phyloP scores from a whole-genome alignment of 2,113 vertebrate species.

The Pelusios castaneus region DNA sequence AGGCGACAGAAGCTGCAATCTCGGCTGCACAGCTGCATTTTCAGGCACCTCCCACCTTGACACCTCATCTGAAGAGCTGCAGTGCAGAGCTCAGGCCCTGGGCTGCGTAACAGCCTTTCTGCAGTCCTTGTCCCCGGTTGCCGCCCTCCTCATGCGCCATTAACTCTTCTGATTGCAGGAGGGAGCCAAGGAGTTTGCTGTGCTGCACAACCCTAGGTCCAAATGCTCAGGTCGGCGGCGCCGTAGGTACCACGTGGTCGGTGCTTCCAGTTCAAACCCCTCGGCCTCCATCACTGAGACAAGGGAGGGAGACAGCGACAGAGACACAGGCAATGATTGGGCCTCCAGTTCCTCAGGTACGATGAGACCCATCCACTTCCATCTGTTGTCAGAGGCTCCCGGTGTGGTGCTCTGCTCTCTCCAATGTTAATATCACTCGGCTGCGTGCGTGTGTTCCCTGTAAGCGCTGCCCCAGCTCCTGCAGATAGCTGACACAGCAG shows the following conservation, averaged over 20 bases:
- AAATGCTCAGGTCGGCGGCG: constrained; percentile 87
- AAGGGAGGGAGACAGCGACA: constrained; percentile 93
- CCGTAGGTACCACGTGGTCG: constrained; percentile 81
- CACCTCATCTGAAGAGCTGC: neutral
- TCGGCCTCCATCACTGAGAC: constrained; percentile 81
- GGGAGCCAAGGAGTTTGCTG: constrained; percentile 96
- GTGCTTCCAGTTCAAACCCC: constrained; percentile 80
- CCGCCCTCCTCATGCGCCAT: neutral
- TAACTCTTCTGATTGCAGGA: constrained; percentile 80
- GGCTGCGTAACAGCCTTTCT: neutral
- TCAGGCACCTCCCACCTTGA: rapidly evolving
- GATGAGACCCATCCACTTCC: neutral
- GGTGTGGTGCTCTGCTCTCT: too few species aligned
- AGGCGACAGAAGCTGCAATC: rapidly evolving
- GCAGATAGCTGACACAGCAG: too few species aligned
- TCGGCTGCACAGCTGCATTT: neutral
- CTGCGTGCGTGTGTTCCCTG: too few species aligned
- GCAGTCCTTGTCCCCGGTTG: neutral
- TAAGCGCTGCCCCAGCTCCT: too few species aligned
- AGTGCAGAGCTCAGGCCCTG: neutral
- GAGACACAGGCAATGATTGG: constrained; percentile 88
- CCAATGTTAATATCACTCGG: too few species aligned
- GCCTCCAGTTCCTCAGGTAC: constrained; percentile 95
- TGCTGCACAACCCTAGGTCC: constrained; percentile 89
- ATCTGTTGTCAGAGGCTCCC: too few species aligned